phyloP scores from a whole-genome alignment of 2,888 invertebrate genomes.

The Brachyptera risi region DNA sequence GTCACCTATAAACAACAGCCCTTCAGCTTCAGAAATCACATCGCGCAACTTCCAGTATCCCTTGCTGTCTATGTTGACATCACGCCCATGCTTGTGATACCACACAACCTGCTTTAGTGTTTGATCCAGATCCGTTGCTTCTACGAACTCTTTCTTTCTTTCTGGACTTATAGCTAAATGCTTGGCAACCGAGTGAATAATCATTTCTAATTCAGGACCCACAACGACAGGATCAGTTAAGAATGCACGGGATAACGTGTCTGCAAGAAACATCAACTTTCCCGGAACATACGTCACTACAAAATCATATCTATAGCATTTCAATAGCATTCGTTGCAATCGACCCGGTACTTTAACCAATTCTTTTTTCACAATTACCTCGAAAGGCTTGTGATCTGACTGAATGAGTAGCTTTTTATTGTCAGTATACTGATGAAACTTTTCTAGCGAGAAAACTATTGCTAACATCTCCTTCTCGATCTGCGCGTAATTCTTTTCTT shows the following conservation, averaged over 20 bases:
- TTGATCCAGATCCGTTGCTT: conserved; percentile 6
- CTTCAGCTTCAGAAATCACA: not conserved
- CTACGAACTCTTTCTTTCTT: not conserved
- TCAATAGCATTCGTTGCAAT: conserved; percentile 9
- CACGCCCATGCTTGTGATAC: conserved; percentile 1
- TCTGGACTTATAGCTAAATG: conserved; percentile 11
- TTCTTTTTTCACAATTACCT: conserved; percentile 1
- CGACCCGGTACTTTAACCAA: not conserved
- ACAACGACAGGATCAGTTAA: not conserved
- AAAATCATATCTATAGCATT: not conserved
- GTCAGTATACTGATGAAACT: conserved; percentile 10
- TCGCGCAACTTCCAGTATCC: not conserved
- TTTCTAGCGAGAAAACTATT: conserved; percentile 6
- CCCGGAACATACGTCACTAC: conserved; percentile 14
- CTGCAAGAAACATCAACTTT: conserved; percentile 10
- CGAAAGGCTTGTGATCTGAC: conserved; percentile 18
- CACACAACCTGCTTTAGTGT: not conserved
- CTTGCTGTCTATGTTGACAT: not conserved
- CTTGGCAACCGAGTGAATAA: conserved; percentile 5
- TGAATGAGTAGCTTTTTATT: not conserved
- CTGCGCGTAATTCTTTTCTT: not conserved
- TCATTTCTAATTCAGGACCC: conserved; percentile 9
- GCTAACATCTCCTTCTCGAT: conserved; percentile 11
- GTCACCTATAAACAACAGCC: conserved; percentile 10
- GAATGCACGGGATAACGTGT: conserved; percentile 15